These are phyloP conservation scores for Nanorana parkeri DNA, from an alignment of 2,113 vertebrate species.

Conservation along the genomic window DNA sequence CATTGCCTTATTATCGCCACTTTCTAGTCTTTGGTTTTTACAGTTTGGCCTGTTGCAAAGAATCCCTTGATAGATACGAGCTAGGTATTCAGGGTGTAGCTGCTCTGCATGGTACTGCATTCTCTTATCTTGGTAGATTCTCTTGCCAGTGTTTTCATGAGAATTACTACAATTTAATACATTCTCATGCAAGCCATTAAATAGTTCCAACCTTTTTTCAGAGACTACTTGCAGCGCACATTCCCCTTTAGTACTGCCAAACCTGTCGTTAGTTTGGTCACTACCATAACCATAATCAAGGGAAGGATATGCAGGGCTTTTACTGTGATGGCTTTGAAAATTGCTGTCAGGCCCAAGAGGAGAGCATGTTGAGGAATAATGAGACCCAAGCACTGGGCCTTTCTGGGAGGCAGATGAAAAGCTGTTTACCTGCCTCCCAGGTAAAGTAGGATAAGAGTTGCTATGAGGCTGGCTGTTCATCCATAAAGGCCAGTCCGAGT, in stretches of 20 bases:
- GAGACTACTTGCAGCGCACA: constrained; percentile 68
- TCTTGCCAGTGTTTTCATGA: constrained; percentile 70
- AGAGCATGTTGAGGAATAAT: constrained; percentile 67
- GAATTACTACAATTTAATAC: constrained; percentile 69
- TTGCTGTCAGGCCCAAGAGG: constrained; percentile 68
- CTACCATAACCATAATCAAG: constrained; percentile 67
- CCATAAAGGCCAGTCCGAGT: constrained; percentile 68
- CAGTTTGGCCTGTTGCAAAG: constrained; percentile 69
- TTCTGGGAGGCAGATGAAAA: constrained; percentile 70
- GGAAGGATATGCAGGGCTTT: constrained; percentile 66
- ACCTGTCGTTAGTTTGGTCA: constrained; percentile 69
- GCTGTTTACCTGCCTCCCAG: constrained; percentile 66
- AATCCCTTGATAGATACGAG: constrained; percentile 69
- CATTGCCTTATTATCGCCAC: constrained; percentile 58
- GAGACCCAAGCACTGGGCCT: constrained; percentile 65
- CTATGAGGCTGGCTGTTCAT: constrained; percentile 70
- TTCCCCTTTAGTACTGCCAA: constrained; percentile 70
- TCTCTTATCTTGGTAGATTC: constrained; percentile 67
- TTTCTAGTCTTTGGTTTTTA: constrained; percentile 66
- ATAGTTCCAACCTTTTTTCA: constrained; percentile 77
- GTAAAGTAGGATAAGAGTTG: too few relatives aligned
- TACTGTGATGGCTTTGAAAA: constrained; percentile 73
- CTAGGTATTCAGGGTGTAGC: constrained; percentile 64
- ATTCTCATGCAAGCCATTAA: constrained; percentile 73
- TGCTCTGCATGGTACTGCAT: constrained; percentile 68